phyloP scores from a whole-genome alignment of 1,140 invertebrate species.

The Drosophila kurseongensis region DNA sequence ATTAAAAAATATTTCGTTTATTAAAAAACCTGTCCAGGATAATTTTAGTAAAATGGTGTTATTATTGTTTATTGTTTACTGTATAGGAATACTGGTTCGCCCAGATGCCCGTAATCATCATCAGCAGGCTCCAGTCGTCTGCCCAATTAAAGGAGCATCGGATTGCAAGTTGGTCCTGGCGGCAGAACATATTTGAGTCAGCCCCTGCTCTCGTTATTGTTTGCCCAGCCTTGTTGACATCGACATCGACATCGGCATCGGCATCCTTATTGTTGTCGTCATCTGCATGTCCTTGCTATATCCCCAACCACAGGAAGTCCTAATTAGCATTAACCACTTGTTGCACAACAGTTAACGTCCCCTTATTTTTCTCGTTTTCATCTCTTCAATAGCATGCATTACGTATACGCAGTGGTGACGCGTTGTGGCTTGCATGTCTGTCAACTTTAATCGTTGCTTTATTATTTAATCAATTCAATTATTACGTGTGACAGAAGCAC shows the following conservation, averaged over 20 bases:
- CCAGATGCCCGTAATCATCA: slow-evolving; percentile 6
- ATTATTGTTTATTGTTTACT: not conserved
- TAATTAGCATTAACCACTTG: slow-evolving; percentile 70
- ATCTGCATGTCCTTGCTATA: slow-evolving; percentile 20
- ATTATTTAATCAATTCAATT: slow-evolving; percentile 25
- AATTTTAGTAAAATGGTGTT: too few species aligned
- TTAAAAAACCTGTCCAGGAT: too few species aligned
- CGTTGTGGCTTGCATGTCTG: slow-evolving; percentile 10
- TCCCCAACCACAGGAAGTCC: slow-evolving; percentile 16
- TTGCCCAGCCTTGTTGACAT: slow-evolving; percentile 14
- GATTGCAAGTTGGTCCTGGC: slow-evolving; percentile 21
- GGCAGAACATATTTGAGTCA: slow-evolving; percentile 19
- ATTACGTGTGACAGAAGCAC: not conserved
- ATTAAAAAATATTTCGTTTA: too few species aligned
- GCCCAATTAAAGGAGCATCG: slow-evolving; percentile 26
- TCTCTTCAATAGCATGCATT: slow-evolving; percentile 19
- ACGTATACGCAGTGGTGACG: slow-evolving; percentile 24
- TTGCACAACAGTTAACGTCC: slow-evolving; percentile 38
- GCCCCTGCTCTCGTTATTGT: slow-evolving; percentile 8
- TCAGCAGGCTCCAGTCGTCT: slow-evolving; percentile 36
- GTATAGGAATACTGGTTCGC: slow-evolving; percentile 9
- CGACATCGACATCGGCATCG: slow-evolving; percentile 2
- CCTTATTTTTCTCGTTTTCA: slow-evolving; percentile 11
- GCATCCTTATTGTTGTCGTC: not conserved
- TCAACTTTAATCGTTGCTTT: not conserved